Percentiles rank a stretch among this genome's conserved stretches.
These are phyloP conservation scores for Oncopodura yosiiana DNA, from an alignment of 1,140 invertebrate species.

Conservation along the genomic window DNA sequence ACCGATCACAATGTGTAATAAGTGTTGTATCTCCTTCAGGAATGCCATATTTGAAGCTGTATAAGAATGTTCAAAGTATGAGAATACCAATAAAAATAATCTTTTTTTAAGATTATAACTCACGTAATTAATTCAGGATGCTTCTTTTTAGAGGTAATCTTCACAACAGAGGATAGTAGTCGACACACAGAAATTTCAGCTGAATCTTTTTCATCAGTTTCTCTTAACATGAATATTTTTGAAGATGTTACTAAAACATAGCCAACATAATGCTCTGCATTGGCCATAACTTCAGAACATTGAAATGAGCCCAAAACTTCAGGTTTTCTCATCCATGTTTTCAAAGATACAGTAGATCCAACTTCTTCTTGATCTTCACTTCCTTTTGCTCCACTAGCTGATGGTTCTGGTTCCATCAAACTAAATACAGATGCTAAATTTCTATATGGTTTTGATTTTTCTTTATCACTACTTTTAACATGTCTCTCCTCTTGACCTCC, in stretches of 20 bases:
- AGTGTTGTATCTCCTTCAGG: constrained; percentile 24
- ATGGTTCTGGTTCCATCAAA: constrained; percentile 75
- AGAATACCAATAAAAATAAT: too few species aligned
- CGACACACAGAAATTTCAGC: constrained; percentile 75
- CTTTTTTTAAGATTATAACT: too few species aligned
- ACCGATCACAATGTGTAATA: constrained; percentile 34
- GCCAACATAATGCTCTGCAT: constrained; percentile 73
- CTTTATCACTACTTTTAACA: constrained; percentile 64
- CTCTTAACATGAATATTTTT: constrained; percentile 76
- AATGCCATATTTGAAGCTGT: constrained; percentile 34
- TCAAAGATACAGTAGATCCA: constrained; percentile 59
- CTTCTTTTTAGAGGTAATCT: constrained; percentile 89
- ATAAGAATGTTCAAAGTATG: too few species aligned
- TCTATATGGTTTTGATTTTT: constrained; percentile 70
- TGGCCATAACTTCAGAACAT: constrained; percentile 82
- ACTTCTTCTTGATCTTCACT: constrained; percentile 49
- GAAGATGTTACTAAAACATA: constrained; percentile 74
- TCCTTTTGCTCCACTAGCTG: constrained; percentile 5
- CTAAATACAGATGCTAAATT: constrained; percentile 87
- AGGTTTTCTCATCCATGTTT: constrained; percentile 69
- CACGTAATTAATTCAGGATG: constrained; percentile 88
- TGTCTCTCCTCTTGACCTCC: constrained; percentile 51
- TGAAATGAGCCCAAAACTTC: constrained; percentile 75
- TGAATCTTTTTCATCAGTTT: constrained; percentile 63
- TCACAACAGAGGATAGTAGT: constrained; percentile 78